A percentile compares a stretch with the other conserved stretches of the same genome.
Evolutionary conservation across 2,113 vertebrate genomes (phyloP).

Genomic region (Saccopteryx bilineata): DNA sequence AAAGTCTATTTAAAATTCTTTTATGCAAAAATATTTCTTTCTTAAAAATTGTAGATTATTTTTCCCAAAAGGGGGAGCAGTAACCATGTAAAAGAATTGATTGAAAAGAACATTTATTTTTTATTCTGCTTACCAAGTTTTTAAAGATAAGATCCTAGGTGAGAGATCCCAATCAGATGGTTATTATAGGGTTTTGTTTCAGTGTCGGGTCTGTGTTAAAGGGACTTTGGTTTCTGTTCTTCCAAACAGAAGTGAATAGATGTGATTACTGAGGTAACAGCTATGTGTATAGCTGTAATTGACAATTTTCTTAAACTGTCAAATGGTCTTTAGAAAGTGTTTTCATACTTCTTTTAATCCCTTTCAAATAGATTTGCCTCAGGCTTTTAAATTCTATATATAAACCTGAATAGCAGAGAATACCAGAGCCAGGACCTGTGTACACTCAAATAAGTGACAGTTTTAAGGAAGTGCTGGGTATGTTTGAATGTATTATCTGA

Average conservation of each 20-base stretch:
- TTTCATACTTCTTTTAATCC: constrained; percentile 60
- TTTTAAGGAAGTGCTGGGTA: neutral
- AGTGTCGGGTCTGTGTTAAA: constrained; percentile 1
- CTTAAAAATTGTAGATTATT: neutral
- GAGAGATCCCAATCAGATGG: neutral
- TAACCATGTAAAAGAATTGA: neutral
- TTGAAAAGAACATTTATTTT: neutral
- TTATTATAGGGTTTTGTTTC: neutral
- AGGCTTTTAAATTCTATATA: constrained; percentile 5
- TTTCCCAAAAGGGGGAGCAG: neutral
- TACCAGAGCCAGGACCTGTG: neutral
- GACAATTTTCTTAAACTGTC: constrained; percentile 60
- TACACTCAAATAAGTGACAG: neutral
- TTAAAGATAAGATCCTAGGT: neutral
- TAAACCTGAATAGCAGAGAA: neutral
- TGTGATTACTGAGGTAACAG: constrained; percentile 62
- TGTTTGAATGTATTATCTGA: neutral
- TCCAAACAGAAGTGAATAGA: constrained; percentile 10
- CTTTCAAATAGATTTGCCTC: constrained; percentile 51
- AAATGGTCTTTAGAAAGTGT: constrained; percentile 33
- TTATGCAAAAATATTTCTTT: constrained; percentile 14
- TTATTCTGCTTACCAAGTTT: neutral
- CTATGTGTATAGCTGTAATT: neutral
- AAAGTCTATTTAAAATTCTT: neutral
- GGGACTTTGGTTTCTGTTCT: constrained; percentile 27